Base-by-base conservation (phyloP, 2,888 invertebrate species). In the Epistrophe grossulariae region DNA sequence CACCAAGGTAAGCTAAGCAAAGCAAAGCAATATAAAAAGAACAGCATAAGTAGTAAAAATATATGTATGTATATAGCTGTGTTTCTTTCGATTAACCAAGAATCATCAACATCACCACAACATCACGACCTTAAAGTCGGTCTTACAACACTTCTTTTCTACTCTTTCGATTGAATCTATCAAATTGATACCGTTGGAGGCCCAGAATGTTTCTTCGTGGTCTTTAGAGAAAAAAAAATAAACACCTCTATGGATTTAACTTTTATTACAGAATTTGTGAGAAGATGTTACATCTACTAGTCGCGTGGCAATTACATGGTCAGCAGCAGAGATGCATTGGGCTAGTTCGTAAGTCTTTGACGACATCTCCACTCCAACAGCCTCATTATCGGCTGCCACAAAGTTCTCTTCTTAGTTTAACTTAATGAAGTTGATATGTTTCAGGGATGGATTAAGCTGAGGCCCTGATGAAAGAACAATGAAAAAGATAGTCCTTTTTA, bases 271-370 rank as follows among this genome's bases (percentile, higher is more conserved):
- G 80, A 80, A 74, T 68, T 50, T 45, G 62, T 11, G n/a, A 28
- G 17, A 13, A 17, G 59, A 73, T 50, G 68, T 74, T 64, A 83
- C 79, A 78, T 52, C 64, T 52, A 8, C 66, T 1, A 40, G 64
- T 62, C 83, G 84, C 80, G 72, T 78, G 80, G 60, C 78, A 78
- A 81, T 79, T 79, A 79, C 83, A 84, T 74, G 79, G 83, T 62
- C 81, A 57, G 48, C 5, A 17, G 7, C 43, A 4, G 10, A 6
- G 76, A 38, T 48, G 15, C 38, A 24, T 60, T 48, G 70, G 43
- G 52, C 70, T 38, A 70, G 68, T 70, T 76, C 45, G 15, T 68
- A 13, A 19, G 57, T 40, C 50, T 24, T 62, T 43, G 66, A 60
- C 59, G 19, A 19, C 64, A 66, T 45, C 50, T 31, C 4, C 19